Percentiles rank a stretch among this genome's conserved stretches.
Evolutionary conservation across 1,140 invertebrate species (phyloP).

Genomic region (Drosophila carrolli): DNA sequence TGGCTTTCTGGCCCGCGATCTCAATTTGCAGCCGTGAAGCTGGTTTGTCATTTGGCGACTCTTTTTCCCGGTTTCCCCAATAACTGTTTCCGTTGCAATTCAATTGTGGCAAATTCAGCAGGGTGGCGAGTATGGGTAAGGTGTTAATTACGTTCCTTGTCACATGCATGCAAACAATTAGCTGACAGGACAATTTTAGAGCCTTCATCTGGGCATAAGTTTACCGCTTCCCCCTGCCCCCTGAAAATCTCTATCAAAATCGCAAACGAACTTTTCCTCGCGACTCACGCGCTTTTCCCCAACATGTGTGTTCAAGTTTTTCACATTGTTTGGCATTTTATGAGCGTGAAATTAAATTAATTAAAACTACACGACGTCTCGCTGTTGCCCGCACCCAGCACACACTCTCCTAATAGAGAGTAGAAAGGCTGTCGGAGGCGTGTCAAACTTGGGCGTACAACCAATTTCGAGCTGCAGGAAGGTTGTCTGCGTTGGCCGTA

Average conservation of each 20-base stretch:
- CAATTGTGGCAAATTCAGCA: conserved; percentile 51
- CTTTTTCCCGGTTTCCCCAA: background rate
- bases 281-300: conserved; percentile 16
- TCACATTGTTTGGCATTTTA: conserved; percentile 74
- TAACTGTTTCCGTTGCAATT: conserved; percentile 51
- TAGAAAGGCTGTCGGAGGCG: conserved; percentile 27
- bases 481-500: conserved; percentile 7
- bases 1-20: conserved; percentile 8
- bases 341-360: conserved; percentile 78
- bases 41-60: background rate
- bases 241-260: conserved; percentile 33
- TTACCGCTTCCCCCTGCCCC: conserved; percentile 6
- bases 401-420: background rate
- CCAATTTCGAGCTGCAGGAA: conserved; percentile 32
- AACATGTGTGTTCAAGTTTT: conserved; percentile 40
- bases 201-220: conserved; percentile 23
- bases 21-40: background rate
- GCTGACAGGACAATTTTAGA: conserved; percentile 43
- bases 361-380: conserved; percentile 65
- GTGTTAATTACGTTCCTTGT: conserved; percentile 55
- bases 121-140: background rate
- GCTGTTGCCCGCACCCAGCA: conserved; percentile 24
- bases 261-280: conserved; percentile 9
- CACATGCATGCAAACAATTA: conserved; percentile 34
- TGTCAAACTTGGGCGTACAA: conserved; percentile 28